phyloP scores from a whole-genome alignment of 2,113 vertebrate species.

The Coreoperca whiteheadi region DNA sequence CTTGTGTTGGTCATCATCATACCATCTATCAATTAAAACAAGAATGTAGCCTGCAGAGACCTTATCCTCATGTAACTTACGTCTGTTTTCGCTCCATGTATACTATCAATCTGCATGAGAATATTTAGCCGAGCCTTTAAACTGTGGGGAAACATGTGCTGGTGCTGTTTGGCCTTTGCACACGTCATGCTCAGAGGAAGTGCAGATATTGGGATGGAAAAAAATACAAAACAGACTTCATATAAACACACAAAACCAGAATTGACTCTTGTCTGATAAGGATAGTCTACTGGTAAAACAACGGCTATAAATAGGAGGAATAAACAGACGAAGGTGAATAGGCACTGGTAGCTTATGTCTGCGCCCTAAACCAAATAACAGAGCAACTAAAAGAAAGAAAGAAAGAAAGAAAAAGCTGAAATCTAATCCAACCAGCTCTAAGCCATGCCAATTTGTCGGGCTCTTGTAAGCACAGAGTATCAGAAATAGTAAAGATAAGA shows the following conservation, averaged over 20 bases:
- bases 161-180: conserved; percentile 9
- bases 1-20: neutral
- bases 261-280: conserved; percentile 50
- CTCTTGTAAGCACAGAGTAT: neutral
- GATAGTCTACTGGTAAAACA: conserved; percentile 46
- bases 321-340: conserved; percentile 35
- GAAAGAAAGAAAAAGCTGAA: neutral
- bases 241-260: conserved; percentile 54
- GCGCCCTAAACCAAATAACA: neutral
- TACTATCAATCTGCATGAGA: neutral
- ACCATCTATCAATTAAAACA: conserved; percentile 9
- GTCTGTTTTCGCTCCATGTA: neutral
- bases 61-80: neutral
- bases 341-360: neutral
- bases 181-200: conserved; percentile 32
- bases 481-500: conserved; percentile 14
- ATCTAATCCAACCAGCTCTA: neutral
- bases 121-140: neutral
- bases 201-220: conserved; percentile 16
- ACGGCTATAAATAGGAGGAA: conserved; percentile 38
- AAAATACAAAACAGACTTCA: conserved; percentile 26
- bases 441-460: neutral
- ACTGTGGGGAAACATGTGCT: neutral
- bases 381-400: conserved; percentile 2
- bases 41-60: neutral